Base-by-base conservation (phyloP, 2,113 vertebrate species). In the Aptenodytes patagonicus region DNA sequence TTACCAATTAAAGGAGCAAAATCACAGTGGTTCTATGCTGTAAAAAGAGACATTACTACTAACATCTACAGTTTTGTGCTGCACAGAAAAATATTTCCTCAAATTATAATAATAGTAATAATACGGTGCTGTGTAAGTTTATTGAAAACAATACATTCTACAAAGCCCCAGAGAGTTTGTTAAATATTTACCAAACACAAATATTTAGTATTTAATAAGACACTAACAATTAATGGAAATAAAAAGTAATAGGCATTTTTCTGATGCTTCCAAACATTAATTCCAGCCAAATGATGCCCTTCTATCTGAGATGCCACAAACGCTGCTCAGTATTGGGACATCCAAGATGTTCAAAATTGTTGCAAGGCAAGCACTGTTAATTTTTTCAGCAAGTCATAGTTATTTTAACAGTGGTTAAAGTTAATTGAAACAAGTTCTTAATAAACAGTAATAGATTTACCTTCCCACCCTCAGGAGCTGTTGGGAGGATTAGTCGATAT, bases 381-480 rank as follows among this genome's bases (percentile, higher is more conserved):
- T 73, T 83, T 93, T 82, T 93, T 60, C 49, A 54, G 78, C 81
- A 83, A 86, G 86, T 90, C 60, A 42, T 40, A 64, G 71, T 90
- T 86, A 88, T 86, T 97, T 96, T 83, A 97, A 91, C 46, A 94
- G 52, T 86, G 86, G 85, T 65, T 95, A 90, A 85, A 92, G 86
- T 78, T 96, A 95, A 96, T 82, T 83, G 81, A 95, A 96, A 95
- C 81, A 94, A 95, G 70, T 83, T 93, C 68, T 86, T 96, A 97
- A 97, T 95, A 97, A 97, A 95, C 61, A 95, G 91, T 94, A 97
- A 94, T 92, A 96, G 78, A 95, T 98, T 97, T 97, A 95, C 93
- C 87, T 93, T 92, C 62, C 75, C 46, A 90, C 38, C 78, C 78
- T 92, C 79, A 68, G 85, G 79, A 95, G 80, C 55, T 73, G 47